phyloP scores from a whole-genome alignment of 1,140 invertebrate species.

The Papilio polyxenes region DNA sequence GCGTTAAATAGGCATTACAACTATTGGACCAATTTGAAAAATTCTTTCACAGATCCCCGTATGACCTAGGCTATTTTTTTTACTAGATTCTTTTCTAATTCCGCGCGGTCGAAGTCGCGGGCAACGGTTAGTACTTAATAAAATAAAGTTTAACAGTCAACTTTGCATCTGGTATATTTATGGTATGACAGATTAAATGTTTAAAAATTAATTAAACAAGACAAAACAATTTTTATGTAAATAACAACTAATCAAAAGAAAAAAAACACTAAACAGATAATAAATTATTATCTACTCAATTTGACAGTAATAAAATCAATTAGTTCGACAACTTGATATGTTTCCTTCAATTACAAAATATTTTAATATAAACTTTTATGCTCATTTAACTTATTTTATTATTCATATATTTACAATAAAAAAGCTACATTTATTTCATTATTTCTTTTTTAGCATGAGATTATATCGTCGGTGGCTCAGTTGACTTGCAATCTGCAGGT shows the following conservation, averaged over 20 bases:
- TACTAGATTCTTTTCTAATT: no score
- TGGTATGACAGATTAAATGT: conserved; percentile 34
- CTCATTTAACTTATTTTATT: not conserved
- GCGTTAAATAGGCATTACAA: no score
- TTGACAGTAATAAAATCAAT: not conserved
- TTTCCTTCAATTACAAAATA: conserved; percentile 22
- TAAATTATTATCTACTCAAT: not conserved
- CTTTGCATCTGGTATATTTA: conserved; percentile 6
- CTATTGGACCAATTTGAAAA: no score
- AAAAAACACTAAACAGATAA: not conserved
- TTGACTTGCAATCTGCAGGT: no score
- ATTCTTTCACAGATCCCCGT: no score
- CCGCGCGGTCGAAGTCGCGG: no score
- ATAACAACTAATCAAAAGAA: not conserved
- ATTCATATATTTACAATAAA: conserved; percentile 27
- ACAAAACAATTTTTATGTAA: not conserved
- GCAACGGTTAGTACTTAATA: not conserved
- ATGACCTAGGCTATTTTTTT: no score
- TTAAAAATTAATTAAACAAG: not conserved
- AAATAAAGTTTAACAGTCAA: conserved; percentile 12
- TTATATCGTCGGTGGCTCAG: no score
- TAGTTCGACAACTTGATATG: conserved; percentile 9
- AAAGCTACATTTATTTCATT: conserved; percentile 8
- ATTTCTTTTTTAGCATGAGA: not conserved
- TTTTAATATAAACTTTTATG: conserved; percentile 9